Evolutionary conservation across 2,797 vertebrate species (phyloP).

Genomic region (Danio choprae): DNA sequence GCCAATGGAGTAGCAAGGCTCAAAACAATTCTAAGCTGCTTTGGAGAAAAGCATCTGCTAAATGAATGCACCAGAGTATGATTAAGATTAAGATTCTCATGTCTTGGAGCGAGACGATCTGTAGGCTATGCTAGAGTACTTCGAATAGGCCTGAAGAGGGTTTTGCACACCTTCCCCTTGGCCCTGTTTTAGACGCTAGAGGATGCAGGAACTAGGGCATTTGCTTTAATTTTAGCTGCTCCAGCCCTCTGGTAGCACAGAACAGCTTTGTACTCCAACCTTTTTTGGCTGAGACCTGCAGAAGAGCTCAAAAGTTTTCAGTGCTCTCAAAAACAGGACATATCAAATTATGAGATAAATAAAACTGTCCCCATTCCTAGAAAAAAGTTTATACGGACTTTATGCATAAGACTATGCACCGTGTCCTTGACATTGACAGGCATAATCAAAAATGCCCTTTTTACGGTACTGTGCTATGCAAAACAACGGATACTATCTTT

Average conservation of each 20-base stretch:
- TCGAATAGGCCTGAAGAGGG: constrained; percentile 43
- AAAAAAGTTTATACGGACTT: constrained; percentile 14
- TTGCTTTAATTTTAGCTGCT: constrained; percentile 80
- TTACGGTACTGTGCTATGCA: background rate
- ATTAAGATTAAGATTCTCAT: background rate
- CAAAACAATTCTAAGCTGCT: background rate
- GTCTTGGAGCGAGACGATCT: background rate
- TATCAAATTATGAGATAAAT: constrained; percentile 45
- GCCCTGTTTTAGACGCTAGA: constrained; percentile 72
- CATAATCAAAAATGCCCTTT: background rate
- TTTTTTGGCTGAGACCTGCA: constrained; percentile 63
- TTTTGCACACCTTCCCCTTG: constrained; percentile 62
- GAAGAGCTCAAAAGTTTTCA: constrained; percentile 65
- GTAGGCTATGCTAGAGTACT: background rate
- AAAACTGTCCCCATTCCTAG: constrained; percentile 52
- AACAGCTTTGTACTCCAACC: constrained; percentile 75
- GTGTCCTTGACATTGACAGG: background rate
- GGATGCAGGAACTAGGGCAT: constrained; percentile 75
- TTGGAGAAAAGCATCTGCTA: constrained; percentile 4
- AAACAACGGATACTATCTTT: background rate
- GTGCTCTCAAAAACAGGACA: constrained; percentile 62
- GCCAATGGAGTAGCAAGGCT: background rate
- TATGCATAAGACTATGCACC: background rate
- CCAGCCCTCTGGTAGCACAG: constrained; percentile 71
- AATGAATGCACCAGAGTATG: constrained; percentile 1